Evolutionary conservation across 2,797 vertebrate genomes (phyloP).

Genomic region (Acrossocheilus fasciatus): DNA sequence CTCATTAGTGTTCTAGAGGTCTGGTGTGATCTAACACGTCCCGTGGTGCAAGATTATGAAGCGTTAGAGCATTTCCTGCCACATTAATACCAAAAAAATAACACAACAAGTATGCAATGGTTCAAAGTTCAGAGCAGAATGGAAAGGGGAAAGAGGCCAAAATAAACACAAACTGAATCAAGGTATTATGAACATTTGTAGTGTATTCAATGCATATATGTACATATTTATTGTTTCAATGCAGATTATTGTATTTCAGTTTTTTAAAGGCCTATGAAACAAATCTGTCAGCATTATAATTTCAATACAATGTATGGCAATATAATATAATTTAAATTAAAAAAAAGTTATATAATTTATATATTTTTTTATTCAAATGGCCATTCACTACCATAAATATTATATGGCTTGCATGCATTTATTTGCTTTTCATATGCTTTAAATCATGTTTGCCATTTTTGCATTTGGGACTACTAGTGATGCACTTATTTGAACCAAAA

Average conservation of each 20-base stretch:
- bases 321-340: too few species aligned
- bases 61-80: neutral
- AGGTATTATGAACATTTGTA: neutral
- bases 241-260: neutral
- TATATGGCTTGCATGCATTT: neutral
- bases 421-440: neutral
- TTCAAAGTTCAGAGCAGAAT: slow-evolving; percentile 2
- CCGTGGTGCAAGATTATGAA: slow-evolving; percentile 34
- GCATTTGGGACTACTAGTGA: neutral
- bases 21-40: slow-evolving; percentile 14
- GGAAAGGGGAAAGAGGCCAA: neutral
- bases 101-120: neutral
- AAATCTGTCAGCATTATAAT: neutral
- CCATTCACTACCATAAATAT: neutral
- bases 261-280: neutral
- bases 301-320: neutral
- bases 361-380: neutral
- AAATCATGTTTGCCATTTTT: neutral
- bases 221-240: neutral
- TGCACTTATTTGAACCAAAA: too few species aligned
- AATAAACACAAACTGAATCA: neutral
- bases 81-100: slow-evolving; percentile 18
- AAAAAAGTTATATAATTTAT: too few species aligned
- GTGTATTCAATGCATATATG: neutral
- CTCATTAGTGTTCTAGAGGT: slow-evolving; percentile 4